A percentile compares a stretch with the other conserved stretches of the same genome.
phyloP scores from a whole-genome alignment of 2,888 invertebrate genomes.

The Resseliella maxima region DNA sequence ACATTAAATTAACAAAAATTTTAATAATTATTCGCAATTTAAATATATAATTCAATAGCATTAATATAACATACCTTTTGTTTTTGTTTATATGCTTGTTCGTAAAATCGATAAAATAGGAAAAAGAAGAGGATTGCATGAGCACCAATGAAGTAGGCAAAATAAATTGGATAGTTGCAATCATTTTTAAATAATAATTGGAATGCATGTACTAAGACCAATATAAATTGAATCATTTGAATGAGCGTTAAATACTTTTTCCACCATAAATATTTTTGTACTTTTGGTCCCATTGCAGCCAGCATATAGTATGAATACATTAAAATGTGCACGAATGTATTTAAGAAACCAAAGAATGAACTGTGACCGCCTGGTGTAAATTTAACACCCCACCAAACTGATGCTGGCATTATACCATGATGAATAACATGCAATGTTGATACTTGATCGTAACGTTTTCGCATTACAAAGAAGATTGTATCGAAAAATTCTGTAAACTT shows the following conservation, averaged over 20 bases:
- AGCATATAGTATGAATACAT: slow-evolving; percentile 95
- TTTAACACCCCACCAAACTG: slow-evolving; percentile 91
- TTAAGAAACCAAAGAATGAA: slow-evolving; percentile 92
- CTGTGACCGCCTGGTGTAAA: slow-evolving; percentile 92
- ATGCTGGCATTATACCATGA: slow-evolving; percentile 95
- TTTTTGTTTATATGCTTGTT: slow-evolving; percentile 75
- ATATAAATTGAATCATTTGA: slow-evolving; percentile 93
- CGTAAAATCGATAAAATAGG: slow-evolving; percentile 93
- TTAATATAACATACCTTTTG: slow-evolving; percentile 61
- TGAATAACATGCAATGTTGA: slow-evolving; percentile 93
- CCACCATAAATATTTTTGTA: slow-evolving; percentile 94
- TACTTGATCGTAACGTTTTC: slow-evolving; percentile 93
- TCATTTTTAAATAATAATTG: slow-evolving; percentile 84
- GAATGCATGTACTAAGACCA: slow-evolving; percentile 90
- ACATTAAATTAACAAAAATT: background rate
- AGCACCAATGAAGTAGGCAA: slow-evolving; percentile 91
- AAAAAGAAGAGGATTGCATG: slow-evolving; percentile 94
- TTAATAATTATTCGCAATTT: background rate
- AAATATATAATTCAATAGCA: background rate
- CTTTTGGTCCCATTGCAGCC: slow-evolving; percentile 87
- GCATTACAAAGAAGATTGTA: slow-evolving; percentile 92
- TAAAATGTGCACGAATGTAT: slow-evolving; percentile 93
- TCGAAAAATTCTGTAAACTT: slow-evolving; percentile 95
- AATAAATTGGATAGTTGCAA: slow-evolving; percentile 89
- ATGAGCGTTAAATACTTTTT: slow-evolving; percentile 91